Percentiles rank a stretch among this genome's conserved stretches.
Conservation (phyloP, 2,113 vertebrate genomes). For the Axis porcinus region DNA sequence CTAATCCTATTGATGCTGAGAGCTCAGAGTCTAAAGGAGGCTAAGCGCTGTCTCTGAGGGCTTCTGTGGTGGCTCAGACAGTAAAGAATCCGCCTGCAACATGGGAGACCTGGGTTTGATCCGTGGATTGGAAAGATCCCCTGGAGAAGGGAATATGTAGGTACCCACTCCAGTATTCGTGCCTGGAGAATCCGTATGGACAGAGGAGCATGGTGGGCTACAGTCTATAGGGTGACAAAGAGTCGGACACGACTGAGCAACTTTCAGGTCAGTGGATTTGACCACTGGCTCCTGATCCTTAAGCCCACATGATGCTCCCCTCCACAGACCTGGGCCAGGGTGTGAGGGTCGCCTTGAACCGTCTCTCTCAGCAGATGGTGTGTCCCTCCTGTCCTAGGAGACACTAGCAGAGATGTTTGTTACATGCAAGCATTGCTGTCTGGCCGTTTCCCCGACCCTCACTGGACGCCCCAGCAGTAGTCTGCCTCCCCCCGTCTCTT, state of each 20-base stretch:
- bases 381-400: background rate
- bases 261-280: background rate
- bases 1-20: background rate
- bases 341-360: background rate
- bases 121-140: background rate
- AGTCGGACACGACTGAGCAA: background rate
- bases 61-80: background rate
- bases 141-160: background rate
- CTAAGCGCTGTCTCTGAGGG: background rate
- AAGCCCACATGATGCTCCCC: background rate
- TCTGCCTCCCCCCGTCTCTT: background rate
- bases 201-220: background rate
- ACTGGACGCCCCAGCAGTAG: background rate
- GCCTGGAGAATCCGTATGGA: background rate
- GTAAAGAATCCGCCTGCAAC: background rate
- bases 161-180: background rate
- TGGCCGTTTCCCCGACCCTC: background rate
- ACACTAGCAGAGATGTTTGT: background rate
- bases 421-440: background rate
- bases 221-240: background rate
- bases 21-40: too few species aligned
- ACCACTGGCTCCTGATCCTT: background rate
- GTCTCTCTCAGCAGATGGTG: rapidly evolving
- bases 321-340: background rate
- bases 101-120: background rate